Percentiles rank a stretch among this genome's conserved stretches.
Evolutionary conservation across 2,797 vertebrate species (phyloP).

Genomic region (Xyrichtys novacula): DNA sequence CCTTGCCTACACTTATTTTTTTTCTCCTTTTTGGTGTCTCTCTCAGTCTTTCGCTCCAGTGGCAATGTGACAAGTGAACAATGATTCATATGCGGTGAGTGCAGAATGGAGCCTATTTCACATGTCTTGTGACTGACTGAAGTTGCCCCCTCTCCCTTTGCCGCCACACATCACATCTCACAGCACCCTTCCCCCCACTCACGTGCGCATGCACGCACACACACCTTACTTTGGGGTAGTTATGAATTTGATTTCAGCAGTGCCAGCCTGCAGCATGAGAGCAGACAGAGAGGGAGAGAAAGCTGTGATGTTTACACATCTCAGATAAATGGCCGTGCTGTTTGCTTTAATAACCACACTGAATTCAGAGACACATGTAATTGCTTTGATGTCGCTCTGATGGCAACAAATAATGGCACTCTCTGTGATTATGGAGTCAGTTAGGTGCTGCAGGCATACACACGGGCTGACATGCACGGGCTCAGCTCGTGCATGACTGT

Average conservation of each 20-base stretch:
- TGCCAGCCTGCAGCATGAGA: constrained; percentile 38
- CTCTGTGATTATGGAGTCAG: constrained; percentile 80
- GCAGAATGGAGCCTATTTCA: constrained; percentile 54
- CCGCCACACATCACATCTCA: not conserved
- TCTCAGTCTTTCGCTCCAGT: constrained; percentile 56
- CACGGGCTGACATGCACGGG: constrained; percentile 17
- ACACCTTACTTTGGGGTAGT: constrained; percentile 30
- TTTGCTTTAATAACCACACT: constrained; percentile 83
- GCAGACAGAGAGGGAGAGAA: constrained; percentile 25
- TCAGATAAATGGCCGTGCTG: constrained; percentile 66
- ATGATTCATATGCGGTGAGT: constrained; percentile 63
- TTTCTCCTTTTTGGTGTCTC: constrained; percentile 54
- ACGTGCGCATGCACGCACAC: constrained; percentile 1
- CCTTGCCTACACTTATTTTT: constrained; percentile 38
- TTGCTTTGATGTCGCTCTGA: constrained; percentile 85
- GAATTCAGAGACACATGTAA: constrained; percentile 84
- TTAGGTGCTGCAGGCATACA: constrained; percentile 54
- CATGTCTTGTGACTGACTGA: constrained; percentile 50
- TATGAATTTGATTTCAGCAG: constrained; percentile 37
- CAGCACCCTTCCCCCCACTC: not conserved
- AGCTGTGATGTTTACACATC: constrained; percentile 71
- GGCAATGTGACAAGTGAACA: constrained; percentile 66
- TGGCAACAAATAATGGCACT: constrained; percentile 81
- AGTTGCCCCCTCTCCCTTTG: constrained; percentile 1
- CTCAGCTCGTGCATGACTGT: constrained; percentile 1